Percentiles rank a stretch among this genome's conserved stretches.
These are phyloP conservation scores for Scrobipalpa atriplicella DNA, from an alignment of 2,888 invertebrate species.

Conservation along the genomic window DNA sequence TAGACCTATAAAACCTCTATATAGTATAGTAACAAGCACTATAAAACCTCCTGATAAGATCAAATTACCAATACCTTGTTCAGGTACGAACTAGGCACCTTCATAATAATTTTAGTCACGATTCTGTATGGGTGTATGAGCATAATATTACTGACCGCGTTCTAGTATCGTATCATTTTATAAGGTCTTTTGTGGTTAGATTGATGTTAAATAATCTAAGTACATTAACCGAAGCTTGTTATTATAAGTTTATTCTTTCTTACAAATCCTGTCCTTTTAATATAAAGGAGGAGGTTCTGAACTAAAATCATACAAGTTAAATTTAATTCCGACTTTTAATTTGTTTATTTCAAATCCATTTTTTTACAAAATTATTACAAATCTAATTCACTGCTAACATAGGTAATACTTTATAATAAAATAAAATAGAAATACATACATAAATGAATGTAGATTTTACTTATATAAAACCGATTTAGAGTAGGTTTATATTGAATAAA, in stretches of 20 bases:
- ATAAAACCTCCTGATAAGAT: background rate
- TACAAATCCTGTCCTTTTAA: too few species aligned
- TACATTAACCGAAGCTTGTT: too few species aligned
- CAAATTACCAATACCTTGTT: background rate
- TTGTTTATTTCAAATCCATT: background rate
- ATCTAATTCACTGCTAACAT: background rate
- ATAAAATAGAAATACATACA: background rate
- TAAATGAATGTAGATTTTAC: background rate
- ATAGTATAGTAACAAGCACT: background rate
- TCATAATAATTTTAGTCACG: conserved; percentile 8
- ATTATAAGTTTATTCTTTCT: too few species aligned
- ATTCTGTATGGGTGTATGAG: background rate
- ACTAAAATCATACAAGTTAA: too few species aligned
- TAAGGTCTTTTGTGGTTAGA: too few species aligned
- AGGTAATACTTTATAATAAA: background rate
- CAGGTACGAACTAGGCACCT: background rate
- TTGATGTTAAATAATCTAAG: too few species aligned
- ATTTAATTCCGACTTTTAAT: too few species aligned
- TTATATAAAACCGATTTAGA: too few species aligned
- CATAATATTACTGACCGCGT: too few species aligned
- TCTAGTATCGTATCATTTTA: too few species aligned
- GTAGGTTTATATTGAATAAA: background rate
- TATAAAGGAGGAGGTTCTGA: too few species aligned
- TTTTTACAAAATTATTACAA: conserved; percentile 10
- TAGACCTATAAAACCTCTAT: too few species aligned